phyloP scores from a whole-genome alignment of 2,113 vertebrate species.

The Melanostigma gelatinosum region DNA sequence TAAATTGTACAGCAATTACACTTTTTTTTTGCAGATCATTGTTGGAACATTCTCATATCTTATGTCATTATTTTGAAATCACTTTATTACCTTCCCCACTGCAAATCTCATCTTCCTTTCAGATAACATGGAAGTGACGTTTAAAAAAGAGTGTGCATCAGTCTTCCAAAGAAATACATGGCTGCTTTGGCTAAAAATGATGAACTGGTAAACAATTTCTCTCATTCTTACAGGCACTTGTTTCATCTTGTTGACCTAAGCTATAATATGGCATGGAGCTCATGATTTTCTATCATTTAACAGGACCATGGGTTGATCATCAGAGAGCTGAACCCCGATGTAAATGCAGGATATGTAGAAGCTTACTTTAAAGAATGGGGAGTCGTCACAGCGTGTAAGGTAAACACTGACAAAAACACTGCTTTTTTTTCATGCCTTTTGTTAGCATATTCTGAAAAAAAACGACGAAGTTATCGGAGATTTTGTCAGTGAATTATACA shows the following conservation, averaged over 20 bases:
- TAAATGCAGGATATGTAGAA: constrained; percentile 59
- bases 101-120: not conserved
- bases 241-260: not conserved
- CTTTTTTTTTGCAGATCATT: not conserved
- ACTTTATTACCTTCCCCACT: not conserved
- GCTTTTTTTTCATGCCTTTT: not conserved
- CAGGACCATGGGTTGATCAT: constrained; percentile 72
- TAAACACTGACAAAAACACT: constrained; percentile 24
- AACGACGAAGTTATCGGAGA: not conserved
- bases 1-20: not conserved
- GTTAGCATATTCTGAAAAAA: not conserved
- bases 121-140: constrained; percentile 18
- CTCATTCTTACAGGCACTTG: not conserved
- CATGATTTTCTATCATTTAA: constrained; percentile 1
- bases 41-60: not conserved
- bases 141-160: constrained; percentile 34
- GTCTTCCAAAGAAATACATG: constrained; percentile 47
- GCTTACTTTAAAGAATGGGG: constrained; percentile 71
- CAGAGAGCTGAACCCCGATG: constrained; percentile 49
- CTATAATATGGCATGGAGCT: not conserved
- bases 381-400: constrained; percentile 56
- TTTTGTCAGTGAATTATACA: not conserved
- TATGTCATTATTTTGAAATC: not conserved
- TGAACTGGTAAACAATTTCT: constrained; percentile 57
- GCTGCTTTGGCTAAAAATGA: constrained; percentile 23